phyloP scores from a whole-genome alignment of 2,888 invertebrate species.

The Scelioninae gen. 1 region DNA sequence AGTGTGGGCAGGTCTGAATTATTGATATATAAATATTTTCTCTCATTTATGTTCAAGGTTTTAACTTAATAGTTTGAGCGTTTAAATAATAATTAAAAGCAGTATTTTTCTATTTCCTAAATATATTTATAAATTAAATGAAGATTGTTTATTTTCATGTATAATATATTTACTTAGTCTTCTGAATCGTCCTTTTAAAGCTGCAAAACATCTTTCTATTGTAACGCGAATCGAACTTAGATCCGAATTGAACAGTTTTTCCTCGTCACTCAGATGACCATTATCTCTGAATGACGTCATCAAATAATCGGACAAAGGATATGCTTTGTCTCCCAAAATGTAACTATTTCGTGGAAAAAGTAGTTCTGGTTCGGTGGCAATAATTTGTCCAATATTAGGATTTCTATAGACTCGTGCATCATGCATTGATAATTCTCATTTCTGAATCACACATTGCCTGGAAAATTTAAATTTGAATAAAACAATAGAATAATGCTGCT shows the following conservation, averaged over 20 bases:
- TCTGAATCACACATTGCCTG: slow-evolving; percentile 21
- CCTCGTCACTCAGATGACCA: slow-evolving; percentile 1
- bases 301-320: slow-evolving; percentile 14
- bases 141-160: no score
- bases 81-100: no score
- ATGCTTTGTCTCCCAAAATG: slow-evolving; percentile 24
- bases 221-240: not conserved
- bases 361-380: not conserved
- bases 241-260: not conserved
- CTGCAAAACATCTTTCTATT: slow-evolving; percentile 9
- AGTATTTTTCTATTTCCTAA: no score
- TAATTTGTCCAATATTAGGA: slow-evolving; percentile 8
- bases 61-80: no score
- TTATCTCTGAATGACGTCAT: slow-evolving; percentile 27
- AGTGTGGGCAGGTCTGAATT: no score
- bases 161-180: no score
- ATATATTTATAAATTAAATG: no score
- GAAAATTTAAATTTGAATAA: not conserved
- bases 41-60: no score
- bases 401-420: slow-evolving; percentile 28
- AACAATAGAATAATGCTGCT: no score
- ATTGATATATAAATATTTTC: no score
- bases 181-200: no score
- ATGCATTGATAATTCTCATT: slow-evolving; percentile 16
- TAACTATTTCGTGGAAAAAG: slow-evolving; percentile 1